Evolutionary conservation across 2,113 vertebrate species (phyloP).

Genomic region (Solenodon paradoxus): DNA sequence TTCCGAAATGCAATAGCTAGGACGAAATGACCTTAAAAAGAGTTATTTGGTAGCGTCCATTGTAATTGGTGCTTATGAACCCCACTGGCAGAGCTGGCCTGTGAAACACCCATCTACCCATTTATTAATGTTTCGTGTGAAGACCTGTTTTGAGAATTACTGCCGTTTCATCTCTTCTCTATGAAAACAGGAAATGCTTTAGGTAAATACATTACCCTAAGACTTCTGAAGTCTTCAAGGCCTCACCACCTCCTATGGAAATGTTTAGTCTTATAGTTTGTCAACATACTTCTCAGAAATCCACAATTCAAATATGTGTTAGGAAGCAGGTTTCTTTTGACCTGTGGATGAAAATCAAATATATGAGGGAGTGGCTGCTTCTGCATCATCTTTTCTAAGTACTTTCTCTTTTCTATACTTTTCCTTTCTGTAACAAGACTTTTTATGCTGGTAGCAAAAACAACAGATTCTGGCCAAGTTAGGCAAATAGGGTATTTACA

Average conservation of each 20-base stretch:
- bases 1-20: neutral
- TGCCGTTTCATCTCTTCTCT: neutral
- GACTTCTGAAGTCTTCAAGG: neutral
- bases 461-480: neutral
- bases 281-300: neutral
- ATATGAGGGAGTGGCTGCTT: neutral
- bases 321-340: constrained; percentile 13
- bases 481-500: neutral
- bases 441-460: neutral
- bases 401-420: neutral
- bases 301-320: neutral
- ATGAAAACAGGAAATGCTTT: neutral
- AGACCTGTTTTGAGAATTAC: neutral
- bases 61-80: constrained; percentile 25
- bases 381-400: neutral
- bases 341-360: neutral
- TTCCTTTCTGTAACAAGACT: neutral
- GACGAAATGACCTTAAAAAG: neutral
- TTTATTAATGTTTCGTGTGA: neutral
- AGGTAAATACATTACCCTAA: neutral
- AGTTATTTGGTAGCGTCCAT: neutral
- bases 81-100: neutral
- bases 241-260: neutral
- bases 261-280: neutral
- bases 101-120: neutral